phyloP scores from a whole-genome alignment of 2,113 vertebrate species.

The Cephalopterus ornatus region DNA sequence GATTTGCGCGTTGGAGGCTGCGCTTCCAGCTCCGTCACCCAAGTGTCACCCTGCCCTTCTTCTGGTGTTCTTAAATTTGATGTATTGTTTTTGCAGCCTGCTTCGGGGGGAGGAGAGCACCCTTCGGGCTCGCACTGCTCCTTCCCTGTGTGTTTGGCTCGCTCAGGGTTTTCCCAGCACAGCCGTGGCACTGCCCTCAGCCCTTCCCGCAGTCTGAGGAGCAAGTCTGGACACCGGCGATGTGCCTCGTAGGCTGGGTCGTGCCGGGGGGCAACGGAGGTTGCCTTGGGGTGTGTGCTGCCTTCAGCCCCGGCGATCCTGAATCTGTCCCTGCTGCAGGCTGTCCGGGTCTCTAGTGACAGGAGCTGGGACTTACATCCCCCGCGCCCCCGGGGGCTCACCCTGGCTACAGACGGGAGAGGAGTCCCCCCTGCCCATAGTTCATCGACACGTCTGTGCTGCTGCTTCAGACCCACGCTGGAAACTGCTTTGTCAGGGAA shows the following conservation, averaged over 20 bases:
- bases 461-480: not conserved
- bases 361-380: not conserved
- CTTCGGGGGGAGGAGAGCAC: not conserved
- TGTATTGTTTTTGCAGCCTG: not conserved
- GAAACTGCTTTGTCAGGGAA: not conserved
- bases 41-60: not conserved
- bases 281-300: accelerated
- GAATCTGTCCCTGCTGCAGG: too few species aligned
- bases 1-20: accelerated
- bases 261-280: accelerated
- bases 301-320: accelerated
- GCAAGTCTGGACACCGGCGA: not conserved
- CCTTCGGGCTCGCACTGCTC: not conserved
- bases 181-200: not conserved
- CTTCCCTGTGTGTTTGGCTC: accelerated
- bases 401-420: accelerated
- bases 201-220: not conserved
- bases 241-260: not conserved
- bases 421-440: too few species aligned
- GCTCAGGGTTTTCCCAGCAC: not conserved
- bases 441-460: not conserved
- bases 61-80: not conserved
- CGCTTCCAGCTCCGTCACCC: not conserved
- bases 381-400: not conserved
- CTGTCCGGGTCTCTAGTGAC: not conserved